phyloP scores from a whole-genome alignment of 2,888 invertebrate species.

The Anoplius nigerrimus region DNA sequence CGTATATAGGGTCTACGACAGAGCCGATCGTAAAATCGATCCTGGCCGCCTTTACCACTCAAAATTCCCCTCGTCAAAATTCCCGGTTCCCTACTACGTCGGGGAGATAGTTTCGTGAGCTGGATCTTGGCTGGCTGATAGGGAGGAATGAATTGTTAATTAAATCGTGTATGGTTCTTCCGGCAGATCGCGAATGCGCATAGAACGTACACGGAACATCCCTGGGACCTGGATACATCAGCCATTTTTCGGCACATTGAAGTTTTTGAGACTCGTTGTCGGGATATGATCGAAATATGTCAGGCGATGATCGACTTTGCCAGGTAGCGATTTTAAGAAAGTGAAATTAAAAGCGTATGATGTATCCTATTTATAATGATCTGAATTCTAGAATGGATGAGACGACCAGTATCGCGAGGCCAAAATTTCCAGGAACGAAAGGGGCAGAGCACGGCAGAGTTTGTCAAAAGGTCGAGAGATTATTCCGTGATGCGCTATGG shows the following conservation, averaged over 20 bases:
- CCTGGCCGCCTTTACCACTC: too few relatives aligned
- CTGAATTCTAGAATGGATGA: constrained; percentile 80
- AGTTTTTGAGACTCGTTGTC: constrained; percentile 89
- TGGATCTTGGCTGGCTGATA: too few relatives aligned
- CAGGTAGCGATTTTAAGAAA: constrained; percentile 73
- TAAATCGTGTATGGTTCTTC: neutral
- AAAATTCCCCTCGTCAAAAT: too few relatives aligned
- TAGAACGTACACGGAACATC: constrained; percentile 75
- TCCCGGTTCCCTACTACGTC: too few relatives aligned
- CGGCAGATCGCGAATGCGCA: constrained; percentile 79
- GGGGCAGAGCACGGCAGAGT: constrained; percentile 82
- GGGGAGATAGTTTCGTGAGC: too few relatives aligned
- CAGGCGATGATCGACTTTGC: constrained; percentile 93
- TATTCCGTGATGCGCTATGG: constrained; percentile 81
- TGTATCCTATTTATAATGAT: neutral
- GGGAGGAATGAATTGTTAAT: too few relatives aligned
- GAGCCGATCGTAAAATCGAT: too few relatives aligned
- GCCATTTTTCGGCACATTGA: constrained; percentile 91
- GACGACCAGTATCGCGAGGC: constrained; percentile 81
- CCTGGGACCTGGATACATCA: constrained; percentile 86
- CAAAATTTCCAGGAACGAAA: constrained; percentile 86
- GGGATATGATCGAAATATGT: constrained; percentile 91
- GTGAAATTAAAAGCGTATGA: constrained; percentile 42
- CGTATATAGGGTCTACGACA: too few relatives aligned
- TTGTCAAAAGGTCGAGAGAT: constrained; percentile 83